These are phyloP conservation scores for Hippocampus barbouri DNA, from an alignment of 2,113 vertebrate species.

Conservation along the genomic window DNA sequence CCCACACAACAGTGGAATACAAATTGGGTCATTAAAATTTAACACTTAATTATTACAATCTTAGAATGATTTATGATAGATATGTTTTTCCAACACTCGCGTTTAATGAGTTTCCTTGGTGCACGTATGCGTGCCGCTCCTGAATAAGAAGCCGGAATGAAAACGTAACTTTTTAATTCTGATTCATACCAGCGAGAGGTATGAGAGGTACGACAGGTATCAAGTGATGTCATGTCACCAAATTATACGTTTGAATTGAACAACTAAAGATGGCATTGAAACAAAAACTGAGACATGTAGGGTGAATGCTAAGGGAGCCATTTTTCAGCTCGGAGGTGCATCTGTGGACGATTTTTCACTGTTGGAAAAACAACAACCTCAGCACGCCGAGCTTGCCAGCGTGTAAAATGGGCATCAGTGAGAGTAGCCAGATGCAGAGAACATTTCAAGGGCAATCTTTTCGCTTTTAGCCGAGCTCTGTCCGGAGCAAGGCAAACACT, in stretches of 20 bases:
- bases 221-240: neutral
- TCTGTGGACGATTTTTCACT: conserved; percentile 4
- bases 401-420: conserved; percentile 24
- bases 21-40: conserved; percentile 54
- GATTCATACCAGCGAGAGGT: neutral
- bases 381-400: neutral
- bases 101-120: conserved; percentile 18
- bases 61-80: conserved; percentile 47
- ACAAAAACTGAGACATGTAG: conserved; percentile 1
- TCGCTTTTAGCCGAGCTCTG: conserved; percentile 47
- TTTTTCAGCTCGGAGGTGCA: conserved; percentile 8
- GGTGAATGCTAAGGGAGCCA: conserved; percentile 4
- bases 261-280: neutral
- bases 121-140: conserved; percentile 11
- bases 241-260: neutral
- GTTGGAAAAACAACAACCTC: conserved; percentile 15
- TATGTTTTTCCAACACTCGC: conserved; percentile 33
- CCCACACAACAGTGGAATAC: conserved; percentile 29
- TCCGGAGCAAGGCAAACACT: conserved; percentile 42
- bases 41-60: conserved; percentile 51
- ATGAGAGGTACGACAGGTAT: neutral
- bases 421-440: conserved; percentile 27
- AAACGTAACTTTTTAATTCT: conserved; percentile 6
- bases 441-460: conserved; percentile 51
- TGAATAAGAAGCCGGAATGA: conserved; percentile 24